Evolutionary conservation across 2,888 invertebrate species (phyloP), one percentile per base, ranked within the genome.

Genomic region (Drosophila melanosoma): DNA sequence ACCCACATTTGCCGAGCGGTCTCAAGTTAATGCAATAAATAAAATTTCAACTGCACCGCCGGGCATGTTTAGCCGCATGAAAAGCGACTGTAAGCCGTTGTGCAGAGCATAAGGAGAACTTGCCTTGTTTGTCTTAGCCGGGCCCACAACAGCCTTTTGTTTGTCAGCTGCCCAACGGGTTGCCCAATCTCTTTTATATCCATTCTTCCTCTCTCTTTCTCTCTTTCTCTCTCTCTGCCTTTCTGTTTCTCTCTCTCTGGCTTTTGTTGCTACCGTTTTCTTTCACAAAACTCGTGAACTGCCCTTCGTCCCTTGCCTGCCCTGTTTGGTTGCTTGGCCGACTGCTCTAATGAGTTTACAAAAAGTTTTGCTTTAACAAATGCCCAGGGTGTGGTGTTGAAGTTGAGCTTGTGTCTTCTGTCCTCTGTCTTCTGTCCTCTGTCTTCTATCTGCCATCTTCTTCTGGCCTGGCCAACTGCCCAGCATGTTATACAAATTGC

Each of bases 401-500:
- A 49, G 32, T 40, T 57, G 32, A 15, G 40, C 33, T 36, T 57
- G 59, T 52, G 64, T 45, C 33, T 49, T 15, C 23, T 45, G 20
- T 45, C 20, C 15, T 45, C 45, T 45, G 12, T 45, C 20, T 12
- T 20, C 45, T 45, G 15, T 45, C 20, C 15, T 20, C 45, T 52
- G 64, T 45, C 33, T 48, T 15, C 23, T 45, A 15, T 45, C 20
- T 45, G 29, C 5, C 29, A 29, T 29, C 29, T 29, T 29, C 29
- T 29, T 29, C 29, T 29, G 29, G 29, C 29, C 29, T 57, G 63
- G 74, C 77, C 69, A 80, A 75, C 76, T 69, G 79, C 82, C 85
- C 89, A 89, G 82, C 89, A 80, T 86, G 85, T 87, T 89, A 89
- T 82, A 89, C 89, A 89, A 86, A 89, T 86, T 86, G 88, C 85